Base-by-base conservation (phyloP, 2,797 vertebrate species). In the Anguilla obscura region DNA sequence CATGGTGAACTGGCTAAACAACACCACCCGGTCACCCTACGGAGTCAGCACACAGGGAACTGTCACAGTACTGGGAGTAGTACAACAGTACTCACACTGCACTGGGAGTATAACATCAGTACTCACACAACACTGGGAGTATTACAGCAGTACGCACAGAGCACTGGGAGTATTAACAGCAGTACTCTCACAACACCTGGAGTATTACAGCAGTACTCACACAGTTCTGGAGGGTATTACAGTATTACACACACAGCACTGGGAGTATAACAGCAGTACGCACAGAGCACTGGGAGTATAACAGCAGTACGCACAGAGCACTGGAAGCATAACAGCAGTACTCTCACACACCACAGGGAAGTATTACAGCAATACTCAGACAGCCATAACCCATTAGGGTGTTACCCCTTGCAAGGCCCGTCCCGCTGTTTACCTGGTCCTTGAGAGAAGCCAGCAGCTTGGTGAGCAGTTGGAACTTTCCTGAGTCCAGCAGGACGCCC, bases 1-100 rank as follows among this genome's bases (percentile, higher is more conserved):
- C 97, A 97, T 97, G 85, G 97, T 97, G 90, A 97, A 97, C 33
- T 97, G 97, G 93, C 97, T 97, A 87, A 97, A 97, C 50, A 97
- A 93, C 14, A 97, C 96, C 89, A 97, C 96, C 93, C 97, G 94
- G 89, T 96, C 94, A 84, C 96, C 96, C 97, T 97, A 88, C 50
- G 7, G 60, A 83, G 52, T 74, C 0, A 50, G 50, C 45, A 27
- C 3, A 36, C 18, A 36, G 50, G 36, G 14, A 48, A 18, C 40
- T 33, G 33, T 45, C 7, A 80, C 18, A 80, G 33, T 5, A 45
- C 0, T 45, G 52, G 21, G 45, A 86, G 48, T n/a, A n/a, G 56
- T n/a, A 76, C 10, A 86, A 14, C 58, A 60, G 5, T 63, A 63
- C 60, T 63, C 2, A 24, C 18, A 24, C 60, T 36, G 76, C 30